Percentiles rank a stretch among this genome's conserved stretches.
These are phyloP conservation scores for Machaerirhynchus nigripectus DNA, from an alignment of 2,113 vertebrate genomes.

Conservation along the genomic window DNA sequence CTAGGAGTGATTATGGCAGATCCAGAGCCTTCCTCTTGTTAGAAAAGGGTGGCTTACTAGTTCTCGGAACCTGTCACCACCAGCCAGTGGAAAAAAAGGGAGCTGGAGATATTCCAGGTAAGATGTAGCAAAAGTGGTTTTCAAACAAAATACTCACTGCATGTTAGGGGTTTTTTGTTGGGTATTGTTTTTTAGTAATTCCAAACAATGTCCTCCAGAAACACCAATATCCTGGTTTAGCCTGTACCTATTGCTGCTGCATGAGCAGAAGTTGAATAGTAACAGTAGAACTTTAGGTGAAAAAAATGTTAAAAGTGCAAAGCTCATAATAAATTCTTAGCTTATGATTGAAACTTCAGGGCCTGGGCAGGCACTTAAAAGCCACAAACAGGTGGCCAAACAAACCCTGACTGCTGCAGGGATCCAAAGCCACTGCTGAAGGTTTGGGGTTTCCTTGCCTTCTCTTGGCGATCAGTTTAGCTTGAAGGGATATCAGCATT, in stretches of 20 bases:
- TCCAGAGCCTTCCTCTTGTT: not conserved
- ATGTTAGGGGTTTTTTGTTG: not conserved
- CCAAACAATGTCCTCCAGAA: not conserved
- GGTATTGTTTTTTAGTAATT: not conserved
- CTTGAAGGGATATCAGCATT: not conserved
- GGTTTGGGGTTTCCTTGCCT: not conserved
- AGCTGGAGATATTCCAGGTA: not conserved
- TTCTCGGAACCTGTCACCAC: not conserved
- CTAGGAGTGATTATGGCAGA: not conserved
- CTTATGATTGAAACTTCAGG: not conserved
- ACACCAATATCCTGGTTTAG: not conserved
- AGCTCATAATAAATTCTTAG: conserved; percentile 24
- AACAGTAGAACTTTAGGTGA: not conserved
- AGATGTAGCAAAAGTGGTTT: not conserved
- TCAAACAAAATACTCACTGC: not conserved
- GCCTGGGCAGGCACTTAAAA: not conserved
- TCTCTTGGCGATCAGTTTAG: not conserved
- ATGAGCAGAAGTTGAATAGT: not conserved
- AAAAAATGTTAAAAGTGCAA: not conserved
- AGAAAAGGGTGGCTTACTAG: not conserved
- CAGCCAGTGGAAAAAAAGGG: not conserved
- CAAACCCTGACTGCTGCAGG: not conserved
- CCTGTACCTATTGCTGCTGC: not conserved
- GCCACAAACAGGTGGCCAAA: not conserved
- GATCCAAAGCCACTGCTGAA: not conserved